Evolutionary conservation across 1,140 invertebrate genomes (phyloP).

Genomic region (Bombus balteatus): DNA sequence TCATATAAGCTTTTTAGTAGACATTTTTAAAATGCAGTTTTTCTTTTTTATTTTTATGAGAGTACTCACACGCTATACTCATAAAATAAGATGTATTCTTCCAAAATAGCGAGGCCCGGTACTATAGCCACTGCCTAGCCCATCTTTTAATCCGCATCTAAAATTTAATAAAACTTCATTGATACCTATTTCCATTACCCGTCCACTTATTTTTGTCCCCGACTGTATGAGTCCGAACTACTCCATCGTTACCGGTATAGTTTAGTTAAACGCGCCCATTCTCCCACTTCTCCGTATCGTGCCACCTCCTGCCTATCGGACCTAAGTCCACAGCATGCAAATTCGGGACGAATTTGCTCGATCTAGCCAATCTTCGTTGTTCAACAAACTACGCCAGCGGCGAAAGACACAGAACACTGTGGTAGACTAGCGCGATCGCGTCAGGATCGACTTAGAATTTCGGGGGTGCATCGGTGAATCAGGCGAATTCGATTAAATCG

Average conservation of each 20-base stretch:
- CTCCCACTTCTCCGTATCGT: not conserved
- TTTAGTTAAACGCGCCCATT: conserved; percentile 66
- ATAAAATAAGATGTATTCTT: too few species aligned
- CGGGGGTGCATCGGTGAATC: conserved; percentile 57
- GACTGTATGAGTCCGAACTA: conserved; percentile 54
- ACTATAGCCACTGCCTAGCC: too few species aligned
- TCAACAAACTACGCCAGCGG: conserved; percentile 66
- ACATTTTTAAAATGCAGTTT: too few species aligned
- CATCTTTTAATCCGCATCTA: too few species aligned
- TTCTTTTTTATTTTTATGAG: too few species aligned
- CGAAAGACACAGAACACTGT: conserved; percentile 35
- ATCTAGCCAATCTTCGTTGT: conserved; percentile 73
- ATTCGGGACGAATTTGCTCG: conserved; percentile 70
- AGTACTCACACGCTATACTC: too few species aligned
- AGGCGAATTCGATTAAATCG: conserved; percentile 70
- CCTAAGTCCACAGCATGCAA: conserved; percentile 77
- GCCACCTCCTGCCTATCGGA: conserved; percentile 46
- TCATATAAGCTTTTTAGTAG: too few species aligned
- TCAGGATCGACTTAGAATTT: conserved; percentile 69
- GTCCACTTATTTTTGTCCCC: too few species aligned
- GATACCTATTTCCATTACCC: too few species aligned
- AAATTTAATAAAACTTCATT: too few species aligned
- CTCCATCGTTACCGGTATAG: conserved; percentile 65
- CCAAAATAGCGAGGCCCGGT: too few species aligned
- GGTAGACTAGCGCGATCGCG: conserved; percentile 38